Evolutionary conservation across 2,797 vertebrate species (phyloP).

Genomic region (Todus mexicanus): DNA sequence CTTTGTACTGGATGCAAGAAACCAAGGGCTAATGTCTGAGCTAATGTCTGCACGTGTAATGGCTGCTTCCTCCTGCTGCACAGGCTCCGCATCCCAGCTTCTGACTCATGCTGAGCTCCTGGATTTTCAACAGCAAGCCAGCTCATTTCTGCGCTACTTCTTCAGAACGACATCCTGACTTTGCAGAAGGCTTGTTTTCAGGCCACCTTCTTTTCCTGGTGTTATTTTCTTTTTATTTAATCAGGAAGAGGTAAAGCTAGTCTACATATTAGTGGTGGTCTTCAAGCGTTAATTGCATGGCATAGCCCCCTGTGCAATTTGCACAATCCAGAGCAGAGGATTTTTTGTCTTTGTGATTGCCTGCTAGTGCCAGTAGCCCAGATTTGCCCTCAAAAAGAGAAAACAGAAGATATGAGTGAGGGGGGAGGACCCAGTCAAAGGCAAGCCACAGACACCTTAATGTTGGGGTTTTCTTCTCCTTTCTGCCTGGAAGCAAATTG

Average conservation of each 20-base stretch:
- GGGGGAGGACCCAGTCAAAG: background rate
- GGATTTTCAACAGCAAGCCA: background rate
- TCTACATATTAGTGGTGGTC: background rate
- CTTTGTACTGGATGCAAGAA: background rate
- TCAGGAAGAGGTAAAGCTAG: background rate
- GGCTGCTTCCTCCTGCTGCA: background rate
- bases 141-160: background rate
- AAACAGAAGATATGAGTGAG: background rate
- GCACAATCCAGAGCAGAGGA: background rate
- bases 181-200: background rate
- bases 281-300: background rate
- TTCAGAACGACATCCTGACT: background rate
- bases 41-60: background rate
- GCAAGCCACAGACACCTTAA: background rate
- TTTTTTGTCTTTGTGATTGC: background rate
- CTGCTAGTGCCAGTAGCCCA: background rate
- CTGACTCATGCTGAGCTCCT: constrained; percentile 39
- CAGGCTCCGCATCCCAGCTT: background rate
- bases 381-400: background rate
- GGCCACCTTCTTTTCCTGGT: background rate
- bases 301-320: background rate
- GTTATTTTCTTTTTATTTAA: background rate
- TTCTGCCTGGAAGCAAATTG: background rate
- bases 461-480: background rate
- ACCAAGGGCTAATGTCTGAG: background rate